These are phyloP conservation scores for Panagrolaimus sp. DNA, from an alignment of 1,140 invertebrate genomes.

Conservation along the genomic window DNA sequence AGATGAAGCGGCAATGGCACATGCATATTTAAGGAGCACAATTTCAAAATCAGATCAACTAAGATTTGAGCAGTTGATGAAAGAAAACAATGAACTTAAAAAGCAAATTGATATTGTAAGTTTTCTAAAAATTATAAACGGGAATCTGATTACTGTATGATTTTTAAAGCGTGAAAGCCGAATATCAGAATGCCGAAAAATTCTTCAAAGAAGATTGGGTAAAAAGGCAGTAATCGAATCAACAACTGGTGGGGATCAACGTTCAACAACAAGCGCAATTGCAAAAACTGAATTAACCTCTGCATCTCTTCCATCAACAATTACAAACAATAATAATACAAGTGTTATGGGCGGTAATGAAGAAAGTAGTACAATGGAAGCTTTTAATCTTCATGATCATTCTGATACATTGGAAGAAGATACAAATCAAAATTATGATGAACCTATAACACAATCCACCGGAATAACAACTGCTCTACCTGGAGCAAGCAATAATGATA, in stretches of 20 bases:
- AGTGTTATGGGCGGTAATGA: conserved; percentile 10
- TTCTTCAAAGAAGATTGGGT: conserved; percentile 37
- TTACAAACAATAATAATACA: conserved; percentile 23
- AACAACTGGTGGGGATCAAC: conserved; percentile 11
- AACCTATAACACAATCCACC: conserved; percentile 34
- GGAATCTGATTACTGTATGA: not conserved
- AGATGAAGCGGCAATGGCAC: conserved; percentile 71
- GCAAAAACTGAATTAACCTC: conserved; percentile 22
- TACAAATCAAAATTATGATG: not conserved
- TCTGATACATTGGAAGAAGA: conserved; percentile 28
- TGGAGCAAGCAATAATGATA: conserved; percentile 31
- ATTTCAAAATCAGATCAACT: conserved; percentile 71
- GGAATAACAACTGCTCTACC: conserved; percentile 49
- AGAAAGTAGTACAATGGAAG: conserved; percentile 30
- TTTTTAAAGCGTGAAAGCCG: conserved; percentile 49
- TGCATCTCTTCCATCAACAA: conserved; percentile 11
- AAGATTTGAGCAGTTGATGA: conserved; percentile 80
- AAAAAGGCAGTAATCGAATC: conserved; percentile 9
- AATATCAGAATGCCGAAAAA: conserved; percentile 45
- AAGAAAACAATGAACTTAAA: conserved; percentile 91
- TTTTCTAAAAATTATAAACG: conserved; percentile 9
- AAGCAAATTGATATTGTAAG: conserved; percentile 82
- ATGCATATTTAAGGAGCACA: conserved; percentile 63
- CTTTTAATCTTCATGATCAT: conserved; percentile 25
- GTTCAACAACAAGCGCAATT: conserved; percentile 2